Base-by-base conservation (phyloP, 2,113 vertebrate genomes). In the Cyprinodon brontotheroides region DNA sequence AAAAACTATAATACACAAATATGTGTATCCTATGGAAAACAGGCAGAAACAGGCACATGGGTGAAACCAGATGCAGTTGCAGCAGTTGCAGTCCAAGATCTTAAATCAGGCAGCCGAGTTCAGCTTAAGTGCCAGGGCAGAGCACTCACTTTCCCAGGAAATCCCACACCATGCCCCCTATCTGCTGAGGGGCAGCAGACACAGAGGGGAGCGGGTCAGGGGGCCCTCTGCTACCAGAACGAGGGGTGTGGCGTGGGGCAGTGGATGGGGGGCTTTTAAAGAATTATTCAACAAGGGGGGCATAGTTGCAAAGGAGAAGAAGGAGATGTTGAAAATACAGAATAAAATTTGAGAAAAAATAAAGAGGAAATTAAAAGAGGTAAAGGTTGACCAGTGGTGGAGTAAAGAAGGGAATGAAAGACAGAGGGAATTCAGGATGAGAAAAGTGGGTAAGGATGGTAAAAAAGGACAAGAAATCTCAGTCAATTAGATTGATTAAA, bases 111-210 rank as follows among this genome's bases (percentile, higher is more conserved):
- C 86, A 93, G 90, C 91, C 72, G 86, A 91, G 90, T 88, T 86
- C 85, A 90, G 90, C 89, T 87, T 70, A 90, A 89, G 93, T 78
- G 91, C 92, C 90, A 91, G 92, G 92, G 93, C 91, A 95, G 81
- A 91, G 86, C 89, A 93, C 92, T 95, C 82, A 85, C 93, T 94
- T 95, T 95, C 94, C 92, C 93, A 94, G 91, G 93, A 95, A 92
- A 89, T 85, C 90, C 89, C 87, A 86, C 89, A 94, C 88, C 92
- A 91, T 90, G 83, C 91, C 91, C 93, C 93, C 89, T 89, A 93
- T 91, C 89, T 94, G 94, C 91, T 94, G 94, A 74, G 88, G 92
- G 86, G 89, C 91, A 79, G 93, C 91, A 66, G 89, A 90, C 83
- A 93, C 91, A 84, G 94, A 87, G 89, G 93, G 87, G 92, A 92